Evolutionary conservation across 2,113 vertebrate species (phyloP), one percentile per base, ranked within the genome.

Genomic region (Brachypteracias leptosomus): DNA sequence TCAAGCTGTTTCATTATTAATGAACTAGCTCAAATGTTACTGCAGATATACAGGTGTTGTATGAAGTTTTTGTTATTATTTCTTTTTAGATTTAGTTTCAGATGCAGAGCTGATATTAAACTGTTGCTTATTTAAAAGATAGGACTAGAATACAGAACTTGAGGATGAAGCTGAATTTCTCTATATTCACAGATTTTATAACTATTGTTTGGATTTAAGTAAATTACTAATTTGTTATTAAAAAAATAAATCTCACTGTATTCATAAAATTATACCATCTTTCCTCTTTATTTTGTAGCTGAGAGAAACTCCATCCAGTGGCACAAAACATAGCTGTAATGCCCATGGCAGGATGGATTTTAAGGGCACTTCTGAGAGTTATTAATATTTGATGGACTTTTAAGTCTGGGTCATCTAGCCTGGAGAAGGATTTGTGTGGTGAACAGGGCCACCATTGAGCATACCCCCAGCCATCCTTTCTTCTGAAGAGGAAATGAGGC

Each of bases 1-100:
- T 44, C 25, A 65, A 95, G 74, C 49, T n/a, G 51, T 77, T 89
- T 88, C 46, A 40, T 91, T 93, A 84, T 81, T 88, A 94, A 79
- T 81, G 65, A 91, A 91, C 71, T 54, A 68, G 15, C 46, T 79
- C n/a, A 38, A 35, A 18, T 51, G 54, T 62, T 76, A 62, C 18
- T 66, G 51, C 54, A 89, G 49, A 68, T 29, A 15, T 76, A n/a
- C 61, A 82, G 22, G n/a, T 58, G 25, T 7, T 3, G 0, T 19
- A 78, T 12, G 17, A 88, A 2, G 46, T 55, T 47, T 7, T 44
- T 25, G 5, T 31, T 35, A 2, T 4, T 15, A 10, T 16, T 33
- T 28, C 15, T 46, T n/a, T n/a, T 65, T 29, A 79, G 2, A 0
- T 77, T 33, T 65, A 24, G 6, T 31, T 91, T 89, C 49, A 55